Evolutionary conservation across 2,797 vertebrate species (phyloP).

Genomic region (Chelon labrosus): DNA sequence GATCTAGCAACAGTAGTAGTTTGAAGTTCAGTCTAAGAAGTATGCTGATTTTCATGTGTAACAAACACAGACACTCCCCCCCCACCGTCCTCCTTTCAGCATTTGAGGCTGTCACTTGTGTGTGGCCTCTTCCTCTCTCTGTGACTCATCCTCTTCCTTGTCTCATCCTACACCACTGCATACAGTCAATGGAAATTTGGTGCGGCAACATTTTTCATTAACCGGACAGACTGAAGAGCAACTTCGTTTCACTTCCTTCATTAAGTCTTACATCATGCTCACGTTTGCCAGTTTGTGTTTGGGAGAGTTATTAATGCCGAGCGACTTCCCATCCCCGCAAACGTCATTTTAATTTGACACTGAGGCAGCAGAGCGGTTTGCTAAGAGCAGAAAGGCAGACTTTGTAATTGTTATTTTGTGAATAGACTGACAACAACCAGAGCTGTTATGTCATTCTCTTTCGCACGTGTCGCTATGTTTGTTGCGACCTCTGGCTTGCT

Average conservation of each 20-base stretch:
- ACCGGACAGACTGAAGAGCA: background rate
- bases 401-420: background rate
- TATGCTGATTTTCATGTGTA: slow-evolving; percentile 7
- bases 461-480: too few relatives aligned
- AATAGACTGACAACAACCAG: too few relatives aligned
- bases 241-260: background rate
- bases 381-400: background rate
- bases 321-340: background rate
- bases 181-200: background rate
- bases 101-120: background rate
- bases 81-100: slow-evolving; percentile 8
- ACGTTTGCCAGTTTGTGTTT: too few relatives aligned
- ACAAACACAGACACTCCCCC: slow-evolving; percentile 26
- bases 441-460: too few relatives aligned
- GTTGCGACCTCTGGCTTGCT: background rate
- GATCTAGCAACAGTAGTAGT: background rate
- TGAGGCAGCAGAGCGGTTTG: slow-evolving; percentile 1
- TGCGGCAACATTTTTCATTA: background rate
- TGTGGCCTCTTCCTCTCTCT: background rate
- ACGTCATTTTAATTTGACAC: background rate
- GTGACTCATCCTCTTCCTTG: background rate
- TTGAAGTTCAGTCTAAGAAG: slow-evolving; percentile 14
- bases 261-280: background rate
- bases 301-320: background rate
- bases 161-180: background rate